phyloP scores from a whole-genome alignment of 2,888 invertebrate species.

The Apotomis turbidana region DNA sequence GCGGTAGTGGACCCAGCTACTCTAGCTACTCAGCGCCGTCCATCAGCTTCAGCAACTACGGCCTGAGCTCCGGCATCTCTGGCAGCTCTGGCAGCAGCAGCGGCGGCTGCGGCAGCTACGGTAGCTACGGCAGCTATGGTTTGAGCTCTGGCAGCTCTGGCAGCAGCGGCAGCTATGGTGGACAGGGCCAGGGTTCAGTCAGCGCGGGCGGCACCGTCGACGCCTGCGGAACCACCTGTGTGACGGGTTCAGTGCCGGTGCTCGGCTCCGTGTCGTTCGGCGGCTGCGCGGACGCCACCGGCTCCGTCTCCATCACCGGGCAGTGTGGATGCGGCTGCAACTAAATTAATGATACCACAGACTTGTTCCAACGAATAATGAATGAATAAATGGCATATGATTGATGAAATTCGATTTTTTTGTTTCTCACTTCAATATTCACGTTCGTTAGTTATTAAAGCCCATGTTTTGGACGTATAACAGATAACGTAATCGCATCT shows the following conservation, averaged over 20 bases:
- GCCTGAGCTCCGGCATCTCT: not conserved
- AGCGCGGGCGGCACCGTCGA: slow-evolving; percentile 3
- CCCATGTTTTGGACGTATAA: too few relatives aligned
- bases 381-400: too few relatives aligned
- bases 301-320: slow-evolving; percentile 32
- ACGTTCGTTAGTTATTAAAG: too few relatives aligned
- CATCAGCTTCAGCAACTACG: not conserved
- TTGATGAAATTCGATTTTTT: too few relatives aligned
- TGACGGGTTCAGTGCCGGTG: slow-evolving; percentile 49
- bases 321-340: slow-evolving; percentile 36
- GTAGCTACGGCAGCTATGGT: not conserved
- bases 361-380: too few relatives aligned
- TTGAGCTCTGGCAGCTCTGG: not conserved
- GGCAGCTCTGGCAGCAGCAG: too few relatives aligned
- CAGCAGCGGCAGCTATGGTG: not conserved
- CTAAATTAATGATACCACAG: too few relatives aligned
- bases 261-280: slow-evolving; percentile 48
- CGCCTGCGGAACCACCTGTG: slow-evolving; percentile 22
- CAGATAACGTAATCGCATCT: too few relatives aligned
- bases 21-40: too few relatives aligned
- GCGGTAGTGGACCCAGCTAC: not conserved
- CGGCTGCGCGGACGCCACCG: not conserved
- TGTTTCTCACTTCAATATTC: too few relatives aligned
- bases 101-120: not conserved
- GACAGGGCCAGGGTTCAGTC: not conserved